Conservation (phyloP, 2,888 invertebrate species). For the Auanema freiburgensis region DNA sequence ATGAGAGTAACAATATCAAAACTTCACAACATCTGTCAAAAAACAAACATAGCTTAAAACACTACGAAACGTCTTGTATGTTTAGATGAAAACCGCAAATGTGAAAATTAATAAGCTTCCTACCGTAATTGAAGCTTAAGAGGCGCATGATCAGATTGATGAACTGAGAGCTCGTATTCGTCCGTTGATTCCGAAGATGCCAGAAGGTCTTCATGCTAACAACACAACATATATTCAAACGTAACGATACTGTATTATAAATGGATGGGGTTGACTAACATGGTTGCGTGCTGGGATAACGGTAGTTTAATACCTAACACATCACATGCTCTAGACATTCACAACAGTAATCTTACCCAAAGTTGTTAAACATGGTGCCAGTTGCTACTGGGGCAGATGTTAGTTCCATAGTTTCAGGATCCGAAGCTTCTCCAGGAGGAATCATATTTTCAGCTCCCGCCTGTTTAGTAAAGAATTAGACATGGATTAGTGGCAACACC, state of each 20-base stretch:
- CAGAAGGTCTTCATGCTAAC: constrained; percentile 46
- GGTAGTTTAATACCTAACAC: neutral
- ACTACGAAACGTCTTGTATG: constrained; percentile 5
- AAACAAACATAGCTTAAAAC: neutral
- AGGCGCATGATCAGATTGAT: constrained; percentile 34
- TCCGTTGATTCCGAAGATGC: constrained; percentile 31
- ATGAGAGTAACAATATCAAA: neutral
- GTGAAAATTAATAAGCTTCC: constrained; percentile 2
- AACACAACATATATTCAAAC: constrained; percentile 6
- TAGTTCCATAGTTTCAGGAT: constrained; percentile 40
- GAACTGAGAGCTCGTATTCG: constrained; percentile 26
- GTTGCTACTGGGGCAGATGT: constrained; percentile 29
- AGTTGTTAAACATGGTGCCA: constrained; percentile 52
- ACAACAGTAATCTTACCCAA: constrained; percentile 41
- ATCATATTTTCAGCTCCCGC: constrained; percentile 20
- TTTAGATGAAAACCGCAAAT: neutral
- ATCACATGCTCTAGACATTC: neutral
- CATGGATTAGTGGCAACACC: too few species aligned
- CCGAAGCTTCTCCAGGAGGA: constrained; percentile 7
- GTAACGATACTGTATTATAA: neutral
- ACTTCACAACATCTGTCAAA: constrained; percentile 9
- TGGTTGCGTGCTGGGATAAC: too few species aligned
- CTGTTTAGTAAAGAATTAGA: constrained; percentile 4
- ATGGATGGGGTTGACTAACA: constrained; percentile 1
- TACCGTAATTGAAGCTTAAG: constrained; percentile 51